Percentiles rank a stretch among this genome's conserved stretches.
Conservation (phyloP, 2,113 vertebrate species). For the Myrmophylax atrothorax region DNA sequence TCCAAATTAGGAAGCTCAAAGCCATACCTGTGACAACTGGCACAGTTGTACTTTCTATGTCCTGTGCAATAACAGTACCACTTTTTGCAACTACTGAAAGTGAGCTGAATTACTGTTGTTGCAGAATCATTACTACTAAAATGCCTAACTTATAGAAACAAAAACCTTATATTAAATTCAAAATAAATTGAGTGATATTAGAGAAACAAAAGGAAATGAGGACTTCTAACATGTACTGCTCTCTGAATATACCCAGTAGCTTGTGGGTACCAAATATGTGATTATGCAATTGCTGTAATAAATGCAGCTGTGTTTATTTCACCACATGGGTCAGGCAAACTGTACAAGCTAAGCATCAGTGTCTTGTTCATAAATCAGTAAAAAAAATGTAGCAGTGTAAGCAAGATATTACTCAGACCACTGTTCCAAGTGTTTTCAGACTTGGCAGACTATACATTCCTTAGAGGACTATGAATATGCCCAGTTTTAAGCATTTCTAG, state of each 20-base stretch:
- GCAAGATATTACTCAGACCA: background rate
- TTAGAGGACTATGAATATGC: background rate
- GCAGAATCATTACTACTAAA: background rate
- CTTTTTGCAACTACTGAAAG: background rate
- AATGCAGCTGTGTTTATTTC: conserved; percentile 47
- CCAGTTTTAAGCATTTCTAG: background rate
- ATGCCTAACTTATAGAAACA: background rate
- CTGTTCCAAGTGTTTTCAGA: conserved; percentile 40
- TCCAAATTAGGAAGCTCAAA: background rate
- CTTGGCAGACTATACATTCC: background rate
- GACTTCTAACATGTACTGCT: background rate
- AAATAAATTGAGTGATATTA: background rate
- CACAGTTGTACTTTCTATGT: background rate
- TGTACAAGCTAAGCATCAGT: background rate
- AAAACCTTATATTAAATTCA: background rate
- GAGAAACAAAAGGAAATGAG: background rate
- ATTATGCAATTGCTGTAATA: background rate
- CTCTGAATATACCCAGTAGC: background rate
- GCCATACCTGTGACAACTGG: background rate
- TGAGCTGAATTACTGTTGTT: background rate
- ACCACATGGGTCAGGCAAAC: background rate
- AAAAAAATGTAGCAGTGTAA: background rate
- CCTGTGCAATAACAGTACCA: background rate
- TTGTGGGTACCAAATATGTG: background rate
- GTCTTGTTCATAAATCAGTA: conserved; percentile 8